Conservation (phyloP, 35 echinoderm and acorn worm genomes). For the Apostichopus japonicus region DNA sequence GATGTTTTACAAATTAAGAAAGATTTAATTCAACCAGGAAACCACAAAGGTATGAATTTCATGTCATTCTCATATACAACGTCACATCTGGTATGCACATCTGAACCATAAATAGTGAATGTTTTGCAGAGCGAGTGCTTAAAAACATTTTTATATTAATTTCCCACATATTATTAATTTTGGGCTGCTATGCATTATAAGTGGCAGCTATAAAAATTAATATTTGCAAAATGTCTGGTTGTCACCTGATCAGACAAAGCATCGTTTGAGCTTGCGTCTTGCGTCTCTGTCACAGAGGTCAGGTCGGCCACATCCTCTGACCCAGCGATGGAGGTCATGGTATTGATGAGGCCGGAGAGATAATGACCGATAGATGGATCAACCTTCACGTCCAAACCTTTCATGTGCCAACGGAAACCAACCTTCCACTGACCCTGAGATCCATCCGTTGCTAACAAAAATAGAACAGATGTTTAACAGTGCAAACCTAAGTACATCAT, state of each 20-base stretch:
- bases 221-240: neutral
- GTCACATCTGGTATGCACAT: no score
- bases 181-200: no score
- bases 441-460: neutral
- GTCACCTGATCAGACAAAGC: slow-evolving; percentile 72
- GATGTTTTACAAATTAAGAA: no score
- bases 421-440: slow-evolving; percentile 88
- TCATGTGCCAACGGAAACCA: slow-evolving; percentile 93
- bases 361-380: slow-evolving; percentile 88
- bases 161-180: no score
- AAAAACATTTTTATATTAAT: no score
- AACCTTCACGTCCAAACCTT: slow-evolving; percentile 89
- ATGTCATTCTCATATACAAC: no score
- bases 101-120: no score
- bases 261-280: slow-evolving; percentile 76
- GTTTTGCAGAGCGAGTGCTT: no score
- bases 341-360: slow-evolving; percentile 80
- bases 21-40: no score
- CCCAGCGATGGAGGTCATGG: slow-evolving; percentile 84
- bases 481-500: neutral
- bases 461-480: neutral
- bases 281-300: slow-evolving; percentile 80
- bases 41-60: no score
- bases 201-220: neutral
- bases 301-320: slow-evolving; percentile 90